A percentile compares a stretch with the other conserved stretches of the same genome.
These are phyloP conservation scores for Volucella zonaria DNA, from an alignment of 2,888 invertebrate species.

Conservation along the genomic window DNA sequence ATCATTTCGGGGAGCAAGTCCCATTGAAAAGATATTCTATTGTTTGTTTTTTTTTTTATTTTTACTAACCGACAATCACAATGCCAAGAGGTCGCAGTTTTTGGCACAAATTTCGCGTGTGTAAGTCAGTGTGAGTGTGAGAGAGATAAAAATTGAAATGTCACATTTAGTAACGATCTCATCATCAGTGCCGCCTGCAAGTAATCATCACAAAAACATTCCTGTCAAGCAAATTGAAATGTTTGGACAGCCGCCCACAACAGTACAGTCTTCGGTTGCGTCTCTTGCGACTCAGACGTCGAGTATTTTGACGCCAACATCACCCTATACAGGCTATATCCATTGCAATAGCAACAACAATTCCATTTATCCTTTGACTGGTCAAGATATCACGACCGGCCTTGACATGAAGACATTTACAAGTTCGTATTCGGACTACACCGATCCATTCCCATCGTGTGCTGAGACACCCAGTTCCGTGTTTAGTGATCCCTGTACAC, in stretches of 20 bases:
- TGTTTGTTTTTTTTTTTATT: neutral
- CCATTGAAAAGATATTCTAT: conserved; percentile 20
- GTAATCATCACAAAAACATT: conserved; percentile 25
- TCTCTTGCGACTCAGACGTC: conserved; percentile 49
- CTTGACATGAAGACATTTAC: conserved; percentile 72
- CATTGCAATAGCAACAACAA: conserved; percentile 60
- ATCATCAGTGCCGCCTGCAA: conserved; percentile 38
- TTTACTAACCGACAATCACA: conserved; percentile 36
- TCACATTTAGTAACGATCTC: conserved; percentile 54
- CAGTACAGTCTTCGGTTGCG: conserved; percentile 44
- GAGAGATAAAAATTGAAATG: conserved; percentile 41
- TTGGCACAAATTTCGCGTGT: conserved; percentile 17
- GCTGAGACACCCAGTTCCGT: conserved; percentile 82
- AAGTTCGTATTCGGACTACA: conserved; percentile 78
- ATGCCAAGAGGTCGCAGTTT: conserved; percentile 22
- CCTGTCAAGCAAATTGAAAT: conserved; percentile 67
- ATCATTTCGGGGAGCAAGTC: conserved; percentile 28
- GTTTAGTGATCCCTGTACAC: conserved; percentile 76
- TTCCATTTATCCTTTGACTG: conserved; percentile 59
- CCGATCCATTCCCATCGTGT: conserved; percentile 79
- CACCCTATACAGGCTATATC: conserved; percentile 74
- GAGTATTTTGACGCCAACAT: conserved; percentile 75
- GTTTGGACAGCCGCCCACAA: conserved; percentile 65
- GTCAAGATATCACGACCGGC: conserved; percentile 55
- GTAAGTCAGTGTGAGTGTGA: conserved; percentile 4